Conservation (phyloP, 2,797 vertebrate species). For the Siniperca undulata region DNA sequence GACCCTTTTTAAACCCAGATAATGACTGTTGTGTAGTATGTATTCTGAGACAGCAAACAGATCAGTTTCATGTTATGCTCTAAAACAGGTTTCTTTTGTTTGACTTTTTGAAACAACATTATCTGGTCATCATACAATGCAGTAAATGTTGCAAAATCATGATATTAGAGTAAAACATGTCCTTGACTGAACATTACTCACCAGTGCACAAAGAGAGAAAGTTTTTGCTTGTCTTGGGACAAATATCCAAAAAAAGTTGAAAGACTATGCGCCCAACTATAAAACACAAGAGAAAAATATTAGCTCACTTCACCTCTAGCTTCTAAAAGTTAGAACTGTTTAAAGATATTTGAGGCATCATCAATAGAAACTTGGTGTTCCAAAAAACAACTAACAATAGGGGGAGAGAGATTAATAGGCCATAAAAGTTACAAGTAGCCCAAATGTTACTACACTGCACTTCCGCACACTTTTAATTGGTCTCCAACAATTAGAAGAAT, state of each 20-base stretch:
- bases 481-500: slow-evolving; percentile 34
- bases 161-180: neutral
- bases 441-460: slow-evolving; percentile 10
- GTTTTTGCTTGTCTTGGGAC: slow-evolving; percentile 99
- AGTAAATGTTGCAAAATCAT: neutral
- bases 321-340: neutral
- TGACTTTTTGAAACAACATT: neutral
- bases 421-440: slow-evolving; percentile 11
- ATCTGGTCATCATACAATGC: neutral
- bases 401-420: neutral
- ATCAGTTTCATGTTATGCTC: neutral
- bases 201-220: slow-evolving; percentile 98
- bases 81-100: neutral
- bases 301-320: neutral
- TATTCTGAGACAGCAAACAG: neutral
- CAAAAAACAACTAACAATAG: neutral
- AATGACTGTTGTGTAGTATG: neutral
- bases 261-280: slow-evolving; percentile 98
- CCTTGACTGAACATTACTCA: slow-evolving; percentile 73
- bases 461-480: slow-evolving; percentile 22
- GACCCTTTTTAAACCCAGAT: neutral
- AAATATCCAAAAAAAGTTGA: slow-evolving; percentile 97
- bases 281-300: slow-evolving; percentile 62
- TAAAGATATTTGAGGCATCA: neutral
- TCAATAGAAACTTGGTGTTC: neutral